A percentile compares a stretch with the other conserved stretches of the same genome.
Evolutionary conservation across 2,888 invertebrate genomes (phyloP).

Genomic region (Cheiracanthium punctorium): DNA sequence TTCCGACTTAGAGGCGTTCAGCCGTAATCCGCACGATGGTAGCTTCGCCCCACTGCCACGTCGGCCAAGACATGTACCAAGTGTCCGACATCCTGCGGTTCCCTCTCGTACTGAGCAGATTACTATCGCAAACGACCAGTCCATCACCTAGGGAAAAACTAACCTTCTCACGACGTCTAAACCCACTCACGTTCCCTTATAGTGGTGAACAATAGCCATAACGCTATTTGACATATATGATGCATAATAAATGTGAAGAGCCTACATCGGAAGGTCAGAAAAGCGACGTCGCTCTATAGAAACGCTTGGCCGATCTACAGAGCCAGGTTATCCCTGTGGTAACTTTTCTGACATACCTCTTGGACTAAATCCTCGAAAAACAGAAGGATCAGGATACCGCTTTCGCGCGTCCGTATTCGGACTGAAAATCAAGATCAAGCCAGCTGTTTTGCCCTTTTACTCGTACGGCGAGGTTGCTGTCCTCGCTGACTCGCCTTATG

Average conservation of each 20-base stretch:
- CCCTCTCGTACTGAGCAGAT: conserved; percentile 80
- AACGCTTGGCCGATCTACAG: no score
- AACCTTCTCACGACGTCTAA: conserved; percentile 82
- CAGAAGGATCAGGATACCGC: conserved; percentile 83
- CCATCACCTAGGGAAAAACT: conserved; percentile 46
- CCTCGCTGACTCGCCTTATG: conserved; percentile 82
- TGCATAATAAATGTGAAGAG: conserved; percentile 66
- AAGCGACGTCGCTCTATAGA: no score
- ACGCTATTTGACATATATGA: no score
- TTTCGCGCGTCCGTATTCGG: conserved; percentile 79
- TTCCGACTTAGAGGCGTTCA: conserved; percentile 80
- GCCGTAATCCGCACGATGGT: conserved; percentile 82
- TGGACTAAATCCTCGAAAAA: no score
- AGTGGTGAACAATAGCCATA: conserved; percentile 73
- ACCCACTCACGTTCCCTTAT: conserved; percentile 82
- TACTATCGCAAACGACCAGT: conserved; percentile 78
- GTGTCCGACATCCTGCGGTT: conserved; percentile 81
- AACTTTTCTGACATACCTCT: no score
- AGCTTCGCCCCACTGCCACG: conserved; percentile 82
- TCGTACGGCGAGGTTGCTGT: conserved; percentile 84
- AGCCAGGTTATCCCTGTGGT: no score
- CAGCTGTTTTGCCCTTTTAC: conserved; percentile 83
- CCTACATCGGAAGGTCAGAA: conserved; percentile 77
- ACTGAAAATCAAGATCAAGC: conserved; percentile 82
- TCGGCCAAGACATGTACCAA: conserved; percentile 81